Evolutionary conservation across 2,888 invertebrate species (phyloP).

Genomic region (Embidobia sp.): DNA sequence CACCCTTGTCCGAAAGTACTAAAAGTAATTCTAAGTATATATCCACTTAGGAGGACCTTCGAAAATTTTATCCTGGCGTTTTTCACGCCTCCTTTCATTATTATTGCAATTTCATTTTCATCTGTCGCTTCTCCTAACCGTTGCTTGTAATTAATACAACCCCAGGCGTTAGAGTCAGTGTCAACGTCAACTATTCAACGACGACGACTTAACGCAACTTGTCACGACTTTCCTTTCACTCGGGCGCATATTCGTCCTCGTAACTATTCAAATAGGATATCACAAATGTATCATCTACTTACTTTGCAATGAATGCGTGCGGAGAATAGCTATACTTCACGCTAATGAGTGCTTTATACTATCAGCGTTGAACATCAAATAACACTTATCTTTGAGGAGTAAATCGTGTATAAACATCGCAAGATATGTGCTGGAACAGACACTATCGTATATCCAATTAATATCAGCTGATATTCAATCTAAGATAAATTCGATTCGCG

Average conservation of each 20-base stretch:
- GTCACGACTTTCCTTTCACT: slow-evolving; percentile 39
- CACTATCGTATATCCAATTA: slow-evolving; percentile 15
- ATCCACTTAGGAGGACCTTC: slow-evolving; percentile 29
- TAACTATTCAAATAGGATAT: slow-evolving; percentile 54
- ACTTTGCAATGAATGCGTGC: slow-evolving; percentile 39
- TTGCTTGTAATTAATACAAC: slow-evolving; percentile 43
- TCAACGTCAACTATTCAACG: slow-evolving; percentile 48
- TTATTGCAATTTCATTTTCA: slow-evolving; percentile 47
- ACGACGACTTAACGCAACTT: slow-evolving; percentile 43
- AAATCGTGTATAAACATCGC: slow-evolving; percentile 52
- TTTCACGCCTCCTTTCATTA: slow-evolving; percentile 31
- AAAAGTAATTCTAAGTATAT: slow-evolving; percentile 43
- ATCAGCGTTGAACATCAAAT: slow-evolving; percentile 54
- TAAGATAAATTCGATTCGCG: neutral
- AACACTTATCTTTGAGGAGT: slow-evolving; percentile 59
- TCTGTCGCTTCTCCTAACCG: slow-evolving; percentile 5
- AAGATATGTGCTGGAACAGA: slow-evolving; percentile 22
- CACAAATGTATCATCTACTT: slow-evolving; percentile 59
- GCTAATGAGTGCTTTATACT: slow-evolving; percentile 58
- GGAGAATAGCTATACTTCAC: slow-evolving; percentile 48
- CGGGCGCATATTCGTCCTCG: slow-evolving; percentile 27
- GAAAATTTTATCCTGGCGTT: slow-evolving; percentile 21
- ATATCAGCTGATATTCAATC: slow-evolving; percentile 6
- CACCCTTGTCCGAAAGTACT: slow-evolving; percentile 46
- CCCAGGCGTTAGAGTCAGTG: slow-evolving; percentile 11